phyloP scores from a whole-genome alignment of 2,888 invertebrate species.

The Pinctada fucata region DNA sequence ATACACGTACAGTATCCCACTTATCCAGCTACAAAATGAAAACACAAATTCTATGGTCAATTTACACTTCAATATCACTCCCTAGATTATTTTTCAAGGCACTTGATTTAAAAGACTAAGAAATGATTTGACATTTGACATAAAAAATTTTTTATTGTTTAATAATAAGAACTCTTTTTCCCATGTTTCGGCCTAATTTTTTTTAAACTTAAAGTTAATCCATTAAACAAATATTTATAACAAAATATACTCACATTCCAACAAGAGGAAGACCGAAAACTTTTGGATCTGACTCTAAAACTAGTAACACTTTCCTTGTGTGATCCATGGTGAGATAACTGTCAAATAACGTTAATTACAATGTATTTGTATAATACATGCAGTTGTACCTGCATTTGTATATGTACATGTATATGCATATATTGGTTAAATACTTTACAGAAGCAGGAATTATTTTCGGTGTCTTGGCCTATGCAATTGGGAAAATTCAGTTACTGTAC shows the following conservation, averaged over 20 bases:
- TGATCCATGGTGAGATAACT: slow-evolving; percentile 76
- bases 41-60: background rate
- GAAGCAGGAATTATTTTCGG: too few relatives aligned
- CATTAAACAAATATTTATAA: too few relatives aligned
- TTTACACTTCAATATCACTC: background rate
- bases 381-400: background rate
- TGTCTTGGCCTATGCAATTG: too few relatives aligned
- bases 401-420: background rate
- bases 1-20: slow-evolving; percentile 70
- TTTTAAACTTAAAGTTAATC: background rate
- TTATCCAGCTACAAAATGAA: slow-evolving; percentile 73
- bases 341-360: slow-evolving; percentile 23
- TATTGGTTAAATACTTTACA: background rate
- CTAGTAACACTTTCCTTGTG: slow-evolving; percentile 73
- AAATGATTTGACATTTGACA: too few relatives aligned
- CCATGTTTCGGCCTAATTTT: background rate
- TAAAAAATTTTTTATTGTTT: too few relatives aligned
- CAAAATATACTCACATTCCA: slow-evolving; percentile 72
- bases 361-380: background rate
- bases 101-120: too few relatives aligned
- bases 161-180: too few relatives aligned
- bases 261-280: slow-evolving; percentile 71
- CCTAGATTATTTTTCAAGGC: too few relatives aligned
- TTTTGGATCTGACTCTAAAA: slow-evolving; percentile 76
- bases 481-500: too few relatives aligned